Evolutionary conservation across 2,888 invertebrate genomes (phyloP), one percentile per base, ranked within the genome.

Genomic region (Diaperis boleti): DNA sequence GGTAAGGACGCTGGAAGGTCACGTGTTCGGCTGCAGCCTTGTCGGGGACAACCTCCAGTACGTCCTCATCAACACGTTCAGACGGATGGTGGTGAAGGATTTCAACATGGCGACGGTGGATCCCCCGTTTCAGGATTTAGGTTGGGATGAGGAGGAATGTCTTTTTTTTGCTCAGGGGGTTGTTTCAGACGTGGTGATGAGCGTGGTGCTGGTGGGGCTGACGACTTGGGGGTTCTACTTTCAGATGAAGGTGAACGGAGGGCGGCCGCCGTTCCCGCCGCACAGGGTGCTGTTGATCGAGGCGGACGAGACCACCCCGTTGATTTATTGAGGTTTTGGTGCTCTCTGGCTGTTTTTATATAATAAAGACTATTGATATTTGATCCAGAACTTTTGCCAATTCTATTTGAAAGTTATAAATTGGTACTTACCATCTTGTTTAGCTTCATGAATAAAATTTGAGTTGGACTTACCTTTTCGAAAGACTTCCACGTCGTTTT

Each of bases 21-120:
- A 87, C 74, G 86, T 89, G n/a, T 67, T 90, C 1, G 85, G 86
- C 54, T 88, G 88, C 69, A 83, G 86, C 1, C 74, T 90, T 8
- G 78, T 92, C 20, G 91, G 88, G 15, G 85, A 88, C 20, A 87
- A 86, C 79, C 78, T 92, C 68, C 88, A 88, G 70, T 91, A 88
- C 74, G 88, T 92, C 26, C 70, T 91, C 1, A 82, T 91, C 13
- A 91, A 91, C 72, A 82, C 85, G 0, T 76, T 89, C n/a, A 81
- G 90, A 65, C 84, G 91, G 65, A 85, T 87, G 0, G 84, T 85
- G 0, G 85, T 88, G 6, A 74, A 82, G 0, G 80, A 83, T n/a
- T 91, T 89, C 70, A 82, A 85, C 44, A 74, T 78, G 11, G 90
- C 88, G 14, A 79, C 86, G 14, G 76, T 89, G 44, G 80, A 85